Evolutionary conservation across 2,797 vertebrate species (phyloP).

Genomic region (Molossus molossus): DNA sequence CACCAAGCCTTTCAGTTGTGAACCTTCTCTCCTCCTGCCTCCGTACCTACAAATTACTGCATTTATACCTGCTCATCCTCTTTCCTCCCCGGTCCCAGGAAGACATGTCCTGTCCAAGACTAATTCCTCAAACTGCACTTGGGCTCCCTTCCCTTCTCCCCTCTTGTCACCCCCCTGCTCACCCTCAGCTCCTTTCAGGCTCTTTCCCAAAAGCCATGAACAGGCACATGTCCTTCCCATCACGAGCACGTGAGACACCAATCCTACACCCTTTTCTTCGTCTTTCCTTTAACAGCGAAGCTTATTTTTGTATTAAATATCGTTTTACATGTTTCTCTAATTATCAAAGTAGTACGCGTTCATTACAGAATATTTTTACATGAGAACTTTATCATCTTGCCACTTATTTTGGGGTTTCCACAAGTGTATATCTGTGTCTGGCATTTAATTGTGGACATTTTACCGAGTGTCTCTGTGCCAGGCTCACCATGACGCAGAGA

Average conservation of each 20-base stretch:
- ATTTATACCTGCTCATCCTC: not conserved
- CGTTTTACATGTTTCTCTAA: constrained; percentile 13
- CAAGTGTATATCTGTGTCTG: not conserved
- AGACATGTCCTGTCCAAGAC: not conserved
- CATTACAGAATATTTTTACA: constrained; percentile 21
- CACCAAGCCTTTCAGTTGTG: not conserved
- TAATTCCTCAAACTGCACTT: not conserved
- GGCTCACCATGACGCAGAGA: not conserved
- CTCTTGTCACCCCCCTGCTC: not conserved
- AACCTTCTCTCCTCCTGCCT: not conserved
- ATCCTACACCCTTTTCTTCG: not conserved
- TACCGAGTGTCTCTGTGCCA: too few species aligned
- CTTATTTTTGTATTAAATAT: not conserved
- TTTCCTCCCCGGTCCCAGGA: not conserved
- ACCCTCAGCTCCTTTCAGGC: not conserved
- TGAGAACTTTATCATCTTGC: not conserved
- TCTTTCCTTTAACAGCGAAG: not conserved
- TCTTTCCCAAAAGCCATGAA: not conserved
- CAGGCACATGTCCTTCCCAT: not conserved
- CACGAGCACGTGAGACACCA: not conserved
- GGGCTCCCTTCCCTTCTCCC: not conserved
- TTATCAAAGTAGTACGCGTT: not conserved
- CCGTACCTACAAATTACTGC: not conserved
- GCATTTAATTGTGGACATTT: not conserved
- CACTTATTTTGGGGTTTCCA: not conserved